Evolutionary conservation across 2,888 invertebrate genomes (phyloP), one percentile per base, ranked within the genome.

Genomic region (Monochamus alternatus): DNA sequence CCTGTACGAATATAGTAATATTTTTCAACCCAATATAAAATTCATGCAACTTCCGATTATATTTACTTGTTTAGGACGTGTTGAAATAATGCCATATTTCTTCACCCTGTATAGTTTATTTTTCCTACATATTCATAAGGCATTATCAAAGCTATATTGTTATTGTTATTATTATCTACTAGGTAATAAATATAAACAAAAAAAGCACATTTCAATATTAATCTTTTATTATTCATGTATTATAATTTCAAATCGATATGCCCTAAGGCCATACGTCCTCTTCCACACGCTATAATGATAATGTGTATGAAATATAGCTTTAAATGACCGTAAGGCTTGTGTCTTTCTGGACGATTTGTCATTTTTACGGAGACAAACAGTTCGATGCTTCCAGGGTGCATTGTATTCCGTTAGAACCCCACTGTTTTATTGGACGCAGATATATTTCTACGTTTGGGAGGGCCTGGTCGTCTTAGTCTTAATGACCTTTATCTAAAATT

Each of bases 371-470:
- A 75, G 75, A 75, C 52, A 71, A 66, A 71, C 71, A 66, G 71
- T 70, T 58, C 60, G 75, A 71, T 65, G 62, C 59, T 44, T 62
- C 38, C 60, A 66, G 55, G 71, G 68, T 68, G 51, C 59, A 69
- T 58, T 66, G 66, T 71, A 60, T 14, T 64, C 52, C 31, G 51
- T 51, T 66, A 65, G 66, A 31, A 66, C 75, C 75, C 66, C 44
- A 52, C 65, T 52, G 75, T 75, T 75, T 75, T 75, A 75, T 71
- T 70, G 66, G 69, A 62, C 75, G 66, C 51, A 62, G 71, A 75
- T 71, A 71, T 60, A 75, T 71, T 62, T 71, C 71, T 60, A 66
- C 71, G 32, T 71, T 70, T 75, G 75, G 75, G 71, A 71, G 75
- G 75, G 65, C 75, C n/a, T 14, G 60, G 66, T 32, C 64, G 51